Evolutionary conservation across 2,888 invertebrate species (phyloP).

Genomic region (Leucania comma): DNA sequence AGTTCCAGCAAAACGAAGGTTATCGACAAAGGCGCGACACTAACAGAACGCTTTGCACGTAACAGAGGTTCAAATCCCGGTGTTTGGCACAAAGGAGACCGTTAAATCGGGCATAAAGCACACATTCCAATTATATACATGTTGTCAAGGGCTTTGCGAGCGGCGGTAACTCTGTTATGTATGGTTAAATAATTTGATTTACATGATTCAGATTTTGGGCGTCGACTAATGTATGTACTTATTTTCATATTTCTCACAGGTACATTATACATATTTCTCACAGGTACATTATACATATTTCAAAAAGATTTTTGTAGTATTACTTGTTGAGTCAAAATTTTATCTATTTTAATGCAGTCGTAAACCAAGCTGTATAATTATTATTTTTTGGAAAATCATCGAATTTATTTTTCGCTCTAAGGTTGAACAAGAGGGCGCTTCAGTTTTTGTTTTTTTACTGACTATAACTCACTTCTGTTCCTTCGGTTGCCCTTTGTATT

Average conservation of each 20-base stretch:
- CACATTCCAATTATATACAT: conserved; percentile 41
- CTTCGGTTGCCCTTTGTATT: no score
- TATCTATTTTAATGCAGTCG: no score
- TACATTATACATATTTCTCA: no score
- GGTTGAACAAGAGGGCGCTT: no score
- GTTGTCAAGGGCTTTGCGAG: conserved; percentile 8
- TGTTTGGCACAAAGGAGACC: conserved; percentile 38
- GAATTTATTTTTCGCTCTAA: no score
- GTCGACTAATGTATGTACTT: not conserved
- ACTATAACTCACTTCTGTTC: no score
- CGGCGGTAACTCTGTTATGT: conserved; percentile 26
- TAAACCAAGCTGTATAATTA: no score
- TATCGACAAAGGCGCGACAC: conserved; percentile 28
- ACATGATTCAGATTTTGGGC: conserved; percentile 3
- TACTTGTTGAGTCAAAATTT: no score
- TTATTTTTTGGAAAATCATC: no score
- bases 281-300: no score
- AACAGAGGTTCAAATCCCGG: conserved; percentile 2
- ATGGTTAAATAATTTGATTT: conserved; percentile 27
- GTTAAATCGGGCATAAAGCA: conserved; percentile 28
- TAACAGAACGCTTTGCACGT: conserved; percentile 24
- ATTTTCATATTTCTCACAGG: not conserved
- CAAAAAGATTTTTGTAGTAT: no score
- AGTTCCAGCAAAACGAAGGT: not conserved
- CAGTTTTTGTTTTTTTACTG: no score